Evolutionary conservation across 2,797 vertebrate genomes (phyloP).

Genomic region (Neostethus bicornis): DNA sequence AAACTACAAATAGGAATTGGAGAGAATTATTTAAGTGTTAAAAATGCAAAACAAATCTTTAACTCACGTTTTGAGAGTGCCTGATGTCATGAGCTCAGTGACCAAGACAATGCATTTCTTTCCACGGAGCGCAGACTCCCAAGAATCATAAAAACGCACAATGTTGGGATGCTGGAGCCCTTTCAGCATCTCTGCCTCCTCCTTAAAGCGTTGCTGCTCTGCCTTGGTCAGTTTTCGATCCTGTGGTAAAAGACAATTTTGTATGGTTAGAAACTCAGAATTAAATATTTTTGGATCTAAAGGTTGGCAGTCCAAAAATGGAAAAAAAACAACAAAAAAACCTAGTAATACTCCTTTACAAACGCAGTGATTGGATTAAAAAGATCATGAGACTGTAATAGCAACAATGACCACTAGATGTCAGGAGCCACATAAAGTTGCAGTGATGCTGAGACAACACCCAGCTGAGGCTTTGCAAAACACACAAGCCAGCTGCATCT

Average conservation of each 20-base stretch:
- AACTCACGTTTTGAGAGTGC: slow-evolving; percentile 94
- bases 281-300: neutral
- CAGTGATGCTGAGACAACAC: slow-evolving; percentile 70
- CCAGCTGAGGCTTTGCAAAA: slow-evolving; percentile 61
- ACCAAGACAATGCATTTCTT: slow-evolving; percentile 97
- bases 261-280: neutral
- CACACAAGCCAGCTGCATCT: slow-evolving; percentile 66
- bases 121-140: slow-evolving; percentile 91
- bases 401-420: slow-evolving; percentile 73
- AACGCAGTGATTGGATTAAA: neutral
- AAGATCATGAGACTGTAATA: slow-evolving; percentile 5
- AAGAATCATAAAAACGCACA: slow-evolving; percentile 96
- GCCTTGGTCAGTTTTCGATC: slow-evolving; percentile 94
- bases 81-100: slow-evolving; percentile 97
- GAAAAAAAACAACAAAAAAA: no score
- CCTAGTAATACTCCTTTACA: neutral
- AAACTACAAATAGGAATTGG: slow-evolving; percentile 1
- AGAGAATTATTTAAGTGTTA: neutral
- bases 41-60: neutral
- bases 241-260: slow-evolving; percentile 64
- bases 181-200: slow-evolving; percentile 97
- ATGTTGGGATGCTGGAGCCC: slow-evolving; percentile 97
- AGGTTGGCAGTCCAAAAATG: neutral
- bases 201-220: slow-evolving; percentile 95
- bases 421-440: slow-evolving; percentile 48